A percentile compares a stretch with the other conserved stretches of the same genome.
These are phyloP conservation scores for Connochaetes taurinus DNA, from an alignment of 2,113 vertebrate genomes.

Conservation along the genomic window DNA sequence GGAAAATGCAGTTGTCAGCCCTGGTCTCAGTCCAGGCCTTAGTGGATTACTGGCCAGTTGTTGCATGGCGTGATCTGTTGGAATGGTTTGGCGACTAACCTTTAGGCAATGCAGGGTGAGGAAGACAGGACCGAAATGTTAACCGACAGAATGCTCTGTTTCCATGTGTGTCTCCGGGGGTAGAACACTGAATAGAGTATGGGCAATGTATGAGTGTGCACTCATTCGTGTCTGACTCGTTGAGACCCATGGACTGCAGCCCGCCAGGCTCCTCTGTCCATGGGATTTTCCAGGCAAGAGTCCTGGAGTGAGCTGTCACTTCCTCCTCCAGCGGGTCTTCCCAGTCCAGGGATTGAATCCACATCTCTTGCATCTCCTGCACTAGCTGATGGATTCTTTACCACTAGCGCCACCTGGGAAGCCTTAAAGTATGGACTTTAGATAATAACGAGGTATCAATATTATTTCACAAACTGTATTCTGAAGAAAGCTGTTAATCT, in stretches of 20 bases:
- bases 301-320: background rate
- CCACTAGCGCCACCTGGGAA: background rate
- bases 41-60: background rate
- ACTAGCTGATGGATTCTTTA: background rate
- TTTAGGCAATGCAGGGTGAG: background rate
- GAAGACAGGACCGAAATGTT: conserved; percentile 32
- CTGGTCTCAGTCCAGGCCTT: background rate
- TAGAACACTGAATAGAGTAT: background rate
- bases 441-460: background rate
- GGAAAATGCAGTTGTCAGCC: background rate
- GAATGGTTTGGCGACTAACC: background rate
- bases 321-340: background rate
- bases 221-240: background rate
- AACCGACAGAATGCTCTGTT: background rate
- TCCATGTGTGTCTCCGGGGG: background rate
- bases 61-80: background rate
- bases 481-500: conserved; percentile 43
- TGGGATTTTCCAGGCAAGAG: background rate
- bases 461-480: conserved; percentile 21
- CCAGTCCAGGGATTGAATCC: background rate
- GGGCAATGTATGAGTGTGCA: background rate
- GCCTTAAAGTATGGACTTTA: background rate
- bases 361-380: background rate
- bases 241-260: background rate
- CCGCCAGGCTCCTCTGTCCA: background rate